Evolutionary conservation across 2,888 invertebrate species (phyloP), one percentile per base, ranked within the genome.

Genomic region (Tryphoninae sp.): DNA sequence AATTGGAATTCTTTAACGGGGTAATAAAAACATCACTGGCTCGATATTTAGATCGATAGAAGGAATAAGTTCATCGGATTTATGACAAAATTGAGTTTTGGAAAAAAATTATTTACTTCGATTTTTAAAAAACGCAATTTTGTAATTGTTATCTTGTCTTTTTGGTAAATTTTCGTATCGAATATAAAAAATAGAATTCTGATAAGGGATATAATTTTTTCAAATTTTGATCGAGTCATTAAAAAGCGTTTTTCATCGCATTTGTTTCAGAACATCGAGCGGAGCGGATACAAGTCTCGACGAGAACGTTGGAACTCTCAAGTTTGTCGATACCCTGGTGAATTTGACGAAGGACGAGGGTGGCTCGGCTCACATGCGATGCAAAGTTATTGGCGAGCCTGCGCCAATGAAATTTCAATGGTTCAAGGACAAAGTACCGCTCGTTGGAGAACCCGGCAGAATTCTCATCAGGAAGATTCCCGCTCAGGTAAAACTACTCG

Each of bases 381-480:
- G 96, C 89, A 95, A 95, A 89, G 95, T 95, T 61, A 92, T 93
- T 13, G 94, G 94, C 0, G 92, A 93, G 85, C 95, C 95, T 0
- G 92, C 93, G 0, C 94, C 95, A 42, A 92, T 91, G 53, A 93
- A 92, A 86, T 93, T 95, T 84, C 92, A 91, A 61, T 96, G 96
- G 96, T 94, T 93, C 88, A 94, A 94, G 89, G 94, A 95, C 87
- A 93, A 93, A 84, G 93, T 93, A 2, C 94, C 93, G 0, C 88
- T 95, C 1, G 88, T 88, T 26, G 90, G 91, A 53, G 92, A 93
- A 82, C 91, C 92, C 6, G 91, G 93, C 1, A 90, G 92, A 51
- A 90, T 93, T 51, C 91, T 93, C 81, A 91, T 90, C 73, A 91
- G 92, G 80, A 92, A 92, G 86, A 90, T 90, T 65, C 87, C 88